A percentile compares a stretch with the other conserved stretches of the same genome.
These are phyloP conservation scores for Lacanobia oleracea DNA, from an alignment of 2,888 invertebrate species.

Conservation along the genomic window DNA sequence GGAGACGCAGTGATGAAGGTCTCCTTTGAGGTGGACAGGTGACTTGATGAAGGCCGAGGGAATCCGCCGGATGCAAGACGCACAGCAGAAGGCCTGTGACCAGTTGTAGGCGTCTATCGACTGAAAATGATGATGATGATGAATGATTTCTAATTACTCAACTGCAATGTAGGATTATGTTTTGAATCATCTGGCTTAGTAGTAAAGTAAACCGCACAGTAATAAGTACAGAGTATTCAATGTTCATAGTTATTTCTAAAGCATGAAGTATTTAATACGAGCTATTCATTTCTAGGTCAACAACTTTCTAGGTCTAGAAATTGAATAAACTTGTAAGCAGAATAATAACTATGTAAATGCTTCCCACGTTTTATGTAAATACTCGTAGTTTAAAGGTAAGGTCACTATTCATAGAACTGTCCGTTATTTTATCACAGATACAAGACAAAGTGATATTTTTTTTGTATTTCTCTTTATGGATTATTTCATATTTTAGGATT, in stretches of 20 bases:
- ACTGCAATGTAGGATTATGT: not conserved
- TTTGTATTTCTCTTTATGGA: not conserved
- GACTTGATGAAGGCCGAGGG: too few species aligned
- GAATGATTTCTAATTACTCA: not conserved
- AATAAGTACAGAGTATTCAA: not conserved
- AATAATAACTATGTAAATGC: slow-evolving; percentile 25
- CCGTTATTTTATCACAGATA: slow-evolving; percentile 14
- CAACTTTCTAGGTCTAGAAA: slow-evolving; percentile 19
- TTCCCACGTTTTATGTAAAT: slow-evolving; percentile 19
- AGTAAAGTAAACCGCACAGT: not conserved
- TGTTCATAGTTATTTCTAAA: slow-evolving; percentile 4
- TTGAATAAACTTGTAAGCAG: slow-evolving; percentile 22
- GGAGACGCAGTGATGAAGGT: too few species aligned
- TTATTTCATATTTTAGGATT: not conserved
- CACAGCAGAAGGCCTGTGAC: too few species aligned
- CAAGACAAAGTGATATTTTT: not conserved
- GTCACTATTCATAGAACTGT: slow-evolving; percentile 14
- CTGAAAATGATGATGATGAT: too few species aligned
- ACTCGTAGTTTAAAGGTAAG: slow-evolving; percentile 15
- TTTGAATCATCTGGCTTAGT: not conserved
- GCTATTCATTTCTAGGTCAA: slow-evolving; percentile 7
- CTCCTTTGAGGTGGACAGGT: too few species aligned
- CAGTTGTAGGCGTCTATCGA: too few species aligned
- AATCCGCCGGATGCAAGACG: too few species aligned
- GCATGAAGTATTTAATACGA: not conserved